Conservation (phyloP, 1,140 invertebrate genomes). For the Atopsyche davidsoni region DNA sequence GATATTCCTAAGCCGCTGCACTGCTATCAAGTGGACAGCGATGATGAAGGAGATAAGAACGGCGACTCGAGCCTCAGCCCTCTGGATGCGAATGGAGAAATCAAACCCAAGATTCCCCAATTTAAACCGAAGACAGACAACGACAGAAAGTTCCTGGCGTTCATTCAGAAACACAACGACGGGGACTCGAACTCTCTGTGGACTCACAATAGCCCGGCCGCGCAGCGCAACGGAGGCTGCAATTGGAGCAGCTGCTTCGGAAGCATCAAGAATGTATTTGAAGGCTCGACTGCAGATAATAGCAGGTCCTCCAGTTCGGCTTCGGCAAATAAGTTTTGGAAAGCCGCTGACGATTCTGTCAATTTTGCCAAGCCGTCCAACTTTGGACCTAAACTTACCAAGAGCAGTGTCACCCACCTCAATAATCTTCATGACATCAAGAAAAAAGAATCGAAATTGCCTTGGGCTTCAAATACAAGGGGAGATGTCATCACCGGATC, state of each 20-base stretch:
- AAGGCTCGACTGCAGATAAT: slow-evolving; percentile 41
- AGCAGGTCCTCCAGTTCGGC: slow-evolving; percentile 39
- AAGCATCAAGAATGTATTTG: slow-evolving; percentile 80
- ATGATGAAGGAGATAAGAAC: slow-evolving; percentile 40
- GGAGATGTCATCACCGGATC: slow-evolving; percentile 37
- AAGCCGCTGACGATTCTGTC: slow-evolving; percentile 45
- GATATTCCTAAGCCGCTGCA: slow-evolving; percentile 70
- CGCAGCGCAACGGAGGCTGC: slow-evolving; percentile 33
- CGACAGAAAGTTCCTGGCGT: slow-evolving; percentile 75
- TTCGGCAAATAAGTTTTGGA: slow-evolving; percentile 53
- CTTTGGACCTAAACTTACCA: slow-evolving; percentile 37
- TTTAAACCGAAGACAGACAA: slow-evolving; percentile 79
- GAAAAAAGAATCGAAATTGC: slow-evolving; percentile 35
- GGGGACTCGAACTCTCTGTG: slow-evolving; percentile 34
- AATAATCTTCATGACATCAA: slow-evolving; percentile 40
- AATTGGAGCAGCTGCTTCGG: slow-evolving; percentile 78
- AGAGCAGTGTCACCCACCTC: slow-evolving; percentile 37
- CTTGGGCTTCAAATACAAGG: slow-evolving; percentile 38
- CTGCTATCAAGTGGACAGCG: slow-evolving; percentile 47
- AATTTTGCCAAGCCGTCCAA: slow-evolving; percentile 20
- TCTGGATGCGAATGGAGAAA: slow-evolving; percentile 27
- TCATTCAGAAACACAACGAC: slow-evolving; percentile 69
- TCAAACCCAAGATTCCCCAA: slow-evolving; percentile 48
- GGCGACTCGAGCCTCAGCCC: slow-evolving; percentile 26
- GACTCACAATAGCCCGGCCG: slow-evolving; percentile 33